Percentiles rank a stretch among this genome's conserved stretches.
Conservation (phyloP, 2,113 vertebrate genomes). For the Oncorhynchus mykiss region DNA sequence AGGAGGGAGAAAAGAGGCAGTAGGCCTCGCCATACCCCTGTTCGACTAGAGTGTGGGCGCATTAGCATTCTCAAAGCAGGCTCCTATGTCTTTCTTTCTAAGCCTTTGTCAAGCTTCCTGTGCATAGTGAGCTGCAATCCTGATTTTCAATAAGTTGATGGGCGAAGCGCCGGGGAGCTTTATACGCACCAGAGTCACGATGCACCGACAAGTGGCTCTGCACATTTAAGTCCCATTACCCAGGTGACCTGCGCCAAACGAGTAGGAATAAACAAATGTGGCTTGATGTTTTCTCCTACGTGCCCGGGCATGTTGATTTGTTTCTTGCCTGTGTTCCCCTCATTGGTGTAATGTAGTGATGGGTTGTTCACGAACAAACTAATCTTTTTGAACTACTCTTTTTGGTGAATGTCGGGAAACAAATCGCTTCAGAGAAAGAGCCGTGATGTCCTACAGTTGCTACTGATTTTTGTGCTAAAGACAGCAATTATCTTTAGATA, state of each 20-base stretch:
- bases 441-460: too few species aligned
- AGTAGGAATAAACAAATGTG: constrained; percentile 16
- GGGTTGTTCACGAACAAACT: too few species aligned
- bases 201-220: constrained; percentile 28
- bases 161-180: not conserved
- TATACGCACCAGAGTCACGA: constrained; percentile 9
- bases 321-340: not conserved
- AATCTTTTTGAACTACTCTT: too few species aligned
- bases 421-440: too few species aligned
- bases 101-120: constrained; percentile 11
- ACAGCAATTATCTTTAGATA: too few species aligned
- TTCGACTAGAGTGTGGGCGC: not conserved
- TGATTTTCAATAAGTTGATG: constrained; percentile 25
- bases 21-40: not conserved
- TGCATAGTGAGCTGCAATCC: constrained; percentile 10
- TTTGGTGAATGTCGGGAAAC: too few species aligned
- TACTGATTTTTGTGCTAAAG: too few species aligned
- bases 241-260: constrained; percentile 24
- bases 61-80: constrained; percentile 8
- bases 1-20: not conserved
- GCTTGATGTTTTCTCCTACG: not conserved
- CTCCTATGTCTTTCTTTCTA: too few species aligned
- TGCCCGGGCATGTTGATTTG: constrained; percentile 10
- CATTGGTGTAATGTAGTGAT: too few species aligned
- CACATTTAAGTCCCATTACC: constrained; percentile 39